Percentiles rank a stretch among this genome's conserved stretches.
phyloP scores from a whole-genome alignment of 2,797 vertebrate genomes.

The Sebastes alutus region DNA sequence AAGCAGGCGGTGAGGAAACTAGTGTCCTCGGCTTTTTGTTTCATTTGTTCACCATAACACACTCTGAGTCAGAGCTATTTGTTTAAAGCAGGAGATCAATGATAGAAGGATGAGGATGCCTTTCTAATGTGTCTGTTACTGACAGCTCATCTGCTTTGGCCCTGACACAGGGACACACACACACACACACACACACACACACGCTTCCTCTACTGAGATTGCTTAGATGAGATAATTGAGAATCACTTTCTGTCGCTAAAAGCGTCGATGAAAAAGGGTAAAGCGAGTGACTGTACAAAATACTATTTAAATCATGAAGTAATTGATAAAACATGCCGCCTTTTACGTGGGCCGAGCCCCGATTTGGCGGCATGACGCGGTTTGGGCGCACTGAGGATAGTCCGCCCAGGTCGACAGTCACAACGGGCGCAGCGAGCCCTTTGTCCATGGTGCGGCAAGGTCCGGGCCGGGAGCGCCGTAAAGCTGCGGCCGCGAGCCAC shows the following conservation, averaged over 20 bases:
- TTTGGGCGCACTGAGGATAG: too few species aligned
- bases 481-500: too few species aligned
- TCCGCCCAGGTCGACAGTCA: too few species aligned
- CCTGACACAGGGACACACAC: neutral
- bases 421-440: too few species aligned
- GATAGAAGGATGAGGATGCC: neutral
- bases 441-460: too few species aligned
- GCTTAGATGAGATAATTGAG: neutral
- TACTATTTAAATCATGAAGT: too few species aligned
- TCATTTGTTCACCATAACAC: neutral
- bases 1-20: neutral
- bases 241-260: neutral
- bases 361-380: too few species aligned
- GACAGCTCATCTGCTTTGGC: constrained; percentile 8
- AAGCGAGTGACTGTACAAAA: neutral
- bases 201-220: neutral
- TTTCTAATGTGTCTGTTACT: neutral
- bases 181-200: neutral
- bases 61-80: neutral
- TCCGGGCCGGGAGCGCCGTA: too few species aligned
- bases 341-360: too few species aligned
- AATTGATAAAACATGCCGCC: too few species aligned
- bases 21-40: neutral
- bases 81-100: neutral
- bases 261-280: neutral